A percentile compares a stretch with the other conserved stretches of the same genome.
Evolutionary conservation across 23 tunicate genomes (phyloP).

Genomic region (Phallusia fumigata): DNA sequence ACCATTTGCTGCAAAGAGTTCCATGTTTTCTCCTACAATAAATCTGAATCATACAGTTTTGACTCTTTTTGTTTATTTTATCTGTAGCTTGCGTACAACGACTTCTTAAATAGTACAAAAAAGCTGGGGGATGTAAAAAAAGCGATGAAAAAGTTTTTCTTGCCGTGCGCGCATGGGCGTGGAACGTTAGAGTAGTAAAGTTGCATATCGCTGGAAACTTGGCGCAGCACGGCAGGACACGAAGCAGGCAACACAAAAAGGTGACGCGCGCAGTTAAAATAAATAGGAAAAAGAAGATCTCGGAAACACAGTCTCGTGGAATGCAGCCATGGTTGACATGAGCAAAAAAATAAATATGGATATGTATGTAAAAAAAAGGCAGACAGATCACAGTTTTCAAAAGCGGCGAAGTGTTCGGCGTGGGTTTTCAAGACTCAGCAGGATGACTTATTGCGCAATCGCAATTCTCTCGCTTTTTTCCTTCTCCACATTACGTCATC

Average conservation of each 20-base stretch:
- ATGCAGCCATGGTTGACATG: conserved; percentile 14
- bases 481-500: background rate
- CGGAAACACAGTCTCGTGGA: conserved; percentile 5
- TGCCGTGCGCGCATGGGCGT: background rate
- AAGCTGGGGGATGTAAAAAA: background rate
- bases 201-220: background rate
- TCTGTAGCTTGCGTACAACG: background rate
- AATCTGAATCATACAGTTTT: background rate
- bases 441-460: too few relatives aligned
- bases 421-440: background rate
- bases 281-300: background rate
- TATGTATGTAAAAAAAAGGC: conserved; percentile 10
- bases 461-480: background rate
- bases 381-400: background rate
- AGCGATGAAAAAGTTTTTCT: background rate
- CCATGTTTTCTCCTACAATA: too few relatives aligned
- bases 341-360: conserved; percentile 6
- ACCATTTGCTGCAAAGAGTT: too few relatives aligned
- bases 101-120: conserved; percentile 10
- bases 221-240: background rate
- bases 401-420: conserved; percentile 4
- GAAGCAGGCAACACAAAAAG: conserved; percentile 3
- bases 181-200: background rate
- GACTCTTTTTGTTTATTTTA: background rate
- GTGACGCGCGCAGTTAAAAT: background rate